Conservation (phyloP, 2,888 invertebrate genomes). For the Carpatolechia fugitivella region DNA sequence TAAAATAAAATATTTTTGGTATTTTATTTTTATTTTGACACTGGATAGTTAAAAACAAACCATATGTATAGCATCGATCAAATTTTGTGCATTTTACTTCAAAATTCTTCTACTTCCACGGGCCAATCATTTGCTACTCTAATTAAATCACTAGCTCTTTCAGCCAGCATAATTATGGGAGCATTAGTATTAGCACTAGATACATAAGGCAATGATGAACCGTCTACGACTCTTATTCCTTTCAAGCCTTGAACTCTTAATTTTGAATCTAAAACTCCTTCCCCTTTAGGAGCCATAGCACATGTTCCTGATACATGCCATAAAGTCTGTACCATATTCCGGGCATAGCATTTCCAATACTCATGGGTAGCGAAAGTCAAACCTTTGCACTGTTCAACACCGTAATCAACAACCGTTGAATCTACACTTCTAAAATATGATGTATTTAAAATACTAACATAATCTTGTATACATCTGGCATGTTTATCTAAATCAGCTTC, state of each 20-base stretch:
- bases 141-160: constrained; percentile 80
- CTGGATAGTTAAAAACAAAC: too few species aligned
- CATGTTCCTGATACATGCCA: constrained; percentile 67
- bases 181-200: constrained; percentile 81
- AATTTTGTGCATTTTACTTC: too few species aligned
- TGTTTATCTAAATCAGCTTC: constrained; percentile 36
- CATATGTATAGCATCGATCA: too few species aligned
- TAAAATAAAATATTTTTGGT: too few species aligned
- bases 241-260: constrained; percentile 72
- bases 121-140: constrained; percentile 46
- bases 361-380: constrained; percentile 32
- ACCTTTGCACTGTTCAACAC: constrained; percentile 49
- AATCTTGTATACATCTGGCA: constrained; percentile 37
- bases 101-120: too few species aligned
- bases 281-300: constrained; percentile 45
- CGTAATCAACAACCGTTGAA: constrained; percentile 32
- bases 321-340: constrained; percentile 76
- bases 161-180: constrained; percentile 81
- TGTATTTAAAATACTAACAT: constrained; percentile 36
- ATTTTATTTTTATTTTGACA: too few species aligned
- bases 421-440: constrained; percentile 34
- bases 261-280: constrained; percentile 45
- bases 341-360: constrained; percentile 48
- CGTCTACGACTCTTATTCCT: constrained; percentile 80
- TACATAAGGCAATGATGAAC: constrained; percentile 81